These are phyloP conservation scores for Temnothorax nylanderi DNA, from an alignment of 1,140 invertebrate genomes.

Conservation along the genomic window DNA sequence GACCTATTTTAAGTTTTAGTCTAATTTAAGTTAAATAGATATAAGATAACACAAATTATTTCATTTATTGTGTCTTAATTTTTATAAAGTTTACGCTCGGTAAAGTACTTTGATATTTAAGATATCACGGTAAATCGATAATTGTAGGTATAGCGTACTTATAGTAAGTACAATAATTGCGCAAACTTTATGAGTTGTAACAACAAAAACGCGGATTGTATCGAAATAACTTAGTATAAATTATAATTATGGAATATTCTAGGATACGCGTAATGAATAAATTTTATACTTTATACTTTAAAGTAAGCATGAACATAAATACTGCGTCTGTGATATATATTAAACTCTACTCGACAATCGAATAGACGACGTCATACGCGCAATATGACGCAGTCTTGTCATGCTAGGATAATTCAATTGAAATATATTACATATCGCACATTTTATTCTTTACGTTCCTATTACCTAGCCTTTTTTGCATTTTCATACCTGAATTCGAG, in stretches of 20 bases:
- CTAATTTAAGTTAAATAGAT: background rate
- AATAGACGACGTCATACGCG: background rate
- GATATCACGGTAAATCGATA: background rate
- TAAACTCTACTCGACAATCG: constrained; percentile 37
- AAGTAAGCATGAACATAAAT: constrained; percentile 20
- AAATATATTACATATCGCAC: constrained; percentile 22
- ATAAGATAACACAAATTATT: background rate
- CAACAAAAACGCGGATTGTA: background rate
- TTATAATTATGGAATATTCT: background rate
- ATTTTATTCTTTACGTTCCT: background rate
- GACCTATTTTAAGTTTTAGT: no score
- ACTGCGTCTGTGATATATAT: constrained; percentile 44
- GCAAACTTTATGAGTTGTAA: background rate
- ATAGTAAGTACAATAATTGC: background rate
- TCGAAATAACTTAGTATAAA: background rate
- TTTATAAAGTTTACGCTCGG: background rate
- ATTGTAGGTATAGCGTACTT: background rate
- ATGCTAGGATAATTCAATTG: background rate
- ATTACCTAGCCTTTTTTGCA: background rate
- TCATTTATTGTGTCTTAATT: background rate
- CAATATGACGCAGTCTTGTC: background rate
- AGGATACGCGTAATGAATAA: background rate
- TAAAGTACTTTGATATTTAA: background rate
- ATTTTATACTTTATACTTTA: constrained; percentile 24
- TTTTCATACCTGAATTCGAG: background rate